Base-by-base conservation (phyloP, 2,797 vertebrate species). In the Calcarius lapponicus region DNA sequence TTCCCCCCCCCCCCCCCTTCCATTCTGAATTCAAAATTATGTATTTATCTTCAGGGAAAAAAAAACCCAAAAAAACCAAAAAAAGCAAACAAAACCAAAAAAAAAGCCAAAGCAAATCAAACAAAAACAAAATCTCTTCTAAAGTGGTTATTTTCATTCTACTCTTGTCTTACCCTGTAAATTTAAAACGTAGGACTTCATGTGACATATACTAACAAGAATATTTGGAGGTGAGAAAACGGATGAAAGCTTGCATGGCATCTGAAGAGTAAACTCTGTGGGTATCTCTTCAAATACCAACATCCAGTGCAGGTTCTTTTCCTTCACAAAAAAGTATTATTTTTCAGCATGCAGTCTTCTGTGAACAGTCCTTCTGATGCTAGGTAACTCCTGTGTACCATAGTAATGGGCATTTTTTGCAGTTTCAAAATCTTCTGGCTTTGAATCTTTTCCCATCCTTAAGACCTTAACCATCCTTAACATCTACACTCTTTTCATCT, bases 1-100 rank as follows among this genome's bases (percentile, higher is more conserved):
- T 1, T 4, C 1, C 5, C 26, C 2, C 0, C 3, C 3, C 2
- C 2, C 1, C 10, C 18, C 3, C 2, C 2, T 1, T 8, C 18
- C 21, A 25, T 61, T 81, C 26, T n/a, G 8, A 50, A 60, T 78
- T 86, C 28, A 64, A 60, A 91, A 64, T 36, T 17, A 45, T 8
- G 2, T 26, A 29, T 61, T 62, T 56, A 29, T 54, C 26, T 28
- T 43, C 2, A 3, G 3, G 7, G 5, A 34, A 36, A 17, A 40
- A 17, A 40, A 45, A 47, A 16, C 12, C 10, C 16, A 36, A 13
- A 18, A 53, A 53, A 22, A 54, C 3, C 6, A 36, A 65, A 26
- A 29, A 70, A 56, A 67, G 11, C 2, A 54, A 20, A 54, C 3
- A 53, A 19, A n/a, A 24, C 29, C 40, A 15, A 4, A 36, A 36